phyloP scores from a whole-genome alignment of 2,888 invertebrate genomes.

The Diarsia mendica region DNA sequence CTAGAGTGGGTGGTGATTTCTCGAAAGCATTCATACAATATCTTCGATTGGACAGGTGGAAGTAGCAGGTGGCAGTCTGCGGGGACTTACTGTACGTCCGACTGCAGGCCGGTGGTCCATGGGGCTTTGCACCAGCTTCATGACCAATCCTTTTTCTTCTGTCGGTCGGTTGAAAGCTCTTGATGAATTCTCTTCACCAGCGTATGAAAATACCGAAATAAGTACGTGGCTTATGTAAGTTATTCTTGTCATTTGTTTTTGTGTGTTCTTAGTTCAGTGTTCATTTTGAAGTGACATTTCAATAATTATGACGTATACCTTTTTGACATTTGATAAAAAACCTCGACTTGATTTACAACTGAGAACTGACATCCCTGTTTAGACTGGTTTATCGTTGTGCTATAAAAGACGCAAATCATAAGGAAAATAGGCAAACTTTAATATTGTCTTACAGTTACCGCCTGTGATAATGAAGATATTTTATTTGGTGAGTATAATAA shows the following conservation, averaged over 20 bases:
- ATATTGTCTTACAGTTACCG: neutral
- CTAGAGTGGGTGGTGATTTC: neutral
- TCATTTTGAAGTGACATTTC: neutral
- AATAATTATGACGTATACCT: neutral
- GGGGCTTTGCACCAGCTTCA: too few species aligned
- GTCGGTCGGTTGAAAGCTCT: too few species aligned
- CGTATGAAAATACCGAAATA: too few species aligned
- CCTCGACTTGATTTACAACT: neutral
- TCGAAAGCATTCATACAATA: neutral
- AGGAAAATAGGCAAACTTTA: neutral
- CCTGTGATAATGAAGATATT: conserved; percentile 14
- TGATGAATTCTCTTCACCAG: neutral
- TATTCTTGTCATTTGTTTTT: neutral
- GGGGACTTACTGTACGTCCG: too few species aligned
- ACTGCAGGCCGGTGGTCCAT: too few species aligned
- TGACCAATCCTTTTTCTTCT: too few species aligned
- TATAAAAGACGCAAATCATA: conserved; percentile 26
- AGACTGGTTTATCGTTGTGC: conserved; percentile 7
- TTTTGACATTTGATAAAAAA: neutral
- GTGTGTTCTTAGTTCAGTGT: neutral
- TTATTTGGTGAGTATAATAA: conserved; percentile 25
- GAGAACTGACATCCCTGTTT: neutral
- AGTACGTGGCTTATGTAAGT: too few species aligned
- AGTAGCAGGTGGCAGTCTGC: neutral
- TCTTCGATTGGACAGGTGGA: neutral